Percentiles rank a stretch among this genome's conserved stretches.
These are phyloP conservation scores for Gobio occitaniae DNA, from an alignment of 2,797 vertebrate genomes.

Conservation along the genomic window DNA sequence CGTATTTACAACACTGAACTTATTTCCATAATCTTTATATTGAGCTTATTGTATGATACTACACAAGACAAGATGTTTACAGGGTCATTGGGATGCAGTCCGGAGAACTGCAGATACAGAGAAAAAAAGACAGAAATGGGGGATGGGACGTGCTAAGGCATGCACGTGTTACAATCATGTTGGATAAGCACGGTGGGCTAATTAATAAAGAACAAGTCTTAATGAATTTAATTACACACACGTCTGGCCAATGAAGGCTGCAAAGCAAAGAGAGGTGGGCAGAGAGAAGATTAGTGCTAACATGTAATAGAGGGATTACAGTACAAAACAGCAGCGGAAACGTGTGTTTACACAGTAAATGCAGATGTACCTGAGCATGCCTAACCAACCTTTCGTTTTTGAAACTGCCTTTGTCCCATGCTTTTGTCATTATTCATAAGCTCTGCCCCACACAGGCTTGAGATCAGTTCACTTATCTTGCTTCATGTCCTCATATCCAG, in stretches of 20 bases:
- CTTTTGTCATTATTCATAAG: constrained; percentile 56
- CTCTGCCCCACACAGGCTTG: constrained; percentile 28
- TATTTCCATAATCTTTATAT: not conserved
- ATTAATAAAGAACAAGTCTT: constrained; percentile 45
- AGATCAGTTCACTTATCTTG: constrained; percentile 24
- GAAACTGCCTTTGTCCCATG: not conserved
- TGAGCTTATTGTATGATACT: not conserved
- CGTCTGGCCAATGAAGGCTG: constrained; percentile 1
- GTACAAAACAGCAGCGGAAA: not conserved
- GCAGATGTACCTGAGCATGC: constrained; percentile 13
- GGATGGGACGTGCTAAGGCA: constrained; percentile 9
- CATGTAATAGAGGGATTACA: constrained; percentile 40
- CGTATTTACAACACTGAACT: not conserved
- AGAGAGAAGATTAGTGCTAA: constrained; percentile 40
- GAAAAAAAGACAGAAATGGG: not conserved
- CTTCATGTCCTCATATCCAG: not conserved
- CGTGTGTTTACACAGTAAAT: constrained; percentile 21
- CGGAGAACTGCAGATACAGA: constrained; percentile 26
- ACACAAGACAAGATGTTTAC: constrained; percentile 32
- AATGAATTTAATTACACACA: constrained; percentile 50
- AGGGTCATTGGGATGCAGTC: constrained; percentile 25
- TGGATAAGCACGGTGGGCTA: constrained; percentile 44
- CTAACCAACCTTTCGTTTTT: constrained; percentile 37
- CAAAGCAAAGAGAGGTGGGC: constrained; percentile 40
- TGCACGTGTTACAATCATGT: constrained; percentile 7